These are phyloP conservation scores for Drosophila infuscata DNA, from an alignment of 2,888 invertebrate species.

Conservation along the genomic window DNA sequence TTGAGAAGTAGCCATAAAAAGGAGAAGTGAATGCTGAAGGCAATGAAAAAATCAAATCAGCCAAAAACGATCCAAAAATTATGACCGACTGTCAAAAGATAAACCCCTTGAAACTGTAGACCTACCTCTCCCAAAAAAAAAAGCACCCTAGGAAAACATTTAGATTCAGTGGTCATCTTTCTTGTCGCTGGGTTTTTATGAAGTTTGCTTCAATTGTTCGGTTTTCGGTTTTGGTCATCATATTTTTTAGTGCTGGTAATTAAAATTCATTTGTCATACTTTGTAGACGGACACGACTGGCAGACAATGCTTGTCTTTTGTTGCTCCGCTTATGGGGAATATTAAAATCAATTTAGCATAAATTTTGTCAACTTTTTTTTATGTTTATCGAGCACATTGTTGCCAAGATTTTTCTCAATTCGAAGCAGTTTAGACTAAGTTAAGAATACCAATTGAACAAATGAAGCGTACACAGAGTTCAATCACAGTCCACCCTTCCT, in stretches of 20 bases:
- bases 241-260: constrained; percentile 67
- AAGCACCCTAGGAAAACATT: constrained; percentile 4
- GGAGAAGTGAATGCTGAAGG: constrained; percentile 41
- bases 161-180: constrained; percentile 51
- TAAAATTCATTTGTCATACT: constrained; percentile 78
- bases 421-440: constrained; percentile 15
- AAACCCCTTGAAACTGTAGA: constrained; percentile 67
- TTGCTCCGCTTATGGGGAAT: constrained; percentile 30
- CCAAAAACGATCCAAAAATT: constrained; percentile 72
- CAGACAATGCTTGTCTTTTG: constrained; percentile 51
- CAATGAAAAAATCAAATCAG: constrained; percentile 78
- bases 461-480: constrained; percentile 35
- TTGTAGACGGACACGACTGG: constrained; percentile 47
- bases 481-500: constrained; percentile 25
- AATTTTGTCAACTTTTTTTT: constrained; percentile 52
- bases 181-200: constrained; percentile 52
- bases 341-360: constrained; percentile 77
- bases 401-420: constrained; percentile 12
- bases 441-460: constrained; percentile 48
- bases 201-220: constrained; percentile 57
- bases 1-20: constrained; percentile 68
- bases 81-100: constrained; percentile 69
- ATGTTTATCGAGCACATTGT: constrained; percentile 51
- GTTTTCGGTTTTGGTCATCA: constrained; percentile 40
- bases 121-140: background rate